A percentile compares a stretch with the other conserved stretches of the same genome.
These are phyloP conservation scores for Drosophila yakuba DNA, from an alignment of 1,140 invertebrate genomes.

Conservation along the genomic window DNA sequence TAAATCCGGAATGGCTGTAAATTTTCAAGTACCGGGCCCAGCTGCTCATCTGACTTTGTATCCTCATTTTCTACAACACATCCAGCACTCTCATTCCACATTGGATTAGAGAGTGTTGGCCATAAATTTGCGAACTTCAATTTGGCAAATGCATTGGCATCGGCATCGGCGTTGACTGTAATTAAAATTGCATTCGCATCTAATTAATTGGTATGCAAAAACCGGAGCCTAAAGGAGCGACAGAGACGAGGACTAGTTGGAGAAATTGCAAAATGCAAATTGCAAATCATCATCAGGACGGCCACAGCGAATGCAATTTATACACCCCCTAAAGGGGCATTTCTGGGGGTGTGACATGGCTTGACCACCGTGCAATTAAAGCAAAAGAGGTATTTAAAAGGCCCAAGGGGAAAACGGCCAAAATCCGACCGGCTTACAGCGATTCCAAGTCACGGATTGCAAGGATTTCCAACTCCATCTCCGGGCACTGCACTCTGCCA, in stretches of 20 bases:
- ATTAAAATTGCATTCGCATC: slow-evolving; percentile 85
- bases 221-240: slow-evolving; percentile 39
- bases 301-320: slow-evolving; percentile 45
- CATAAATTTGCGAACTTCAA: slow-evolving; percentile 73
- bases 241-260: slow-evolving; percentile 56
- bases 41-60: neutral
- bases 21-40: neutral
- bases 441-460: slow-evolving; percentile 64
- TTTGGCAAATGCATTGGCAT: slow-evolving; percentile 65
- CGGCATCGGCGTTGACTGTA: slow-evolving; percentile 59
- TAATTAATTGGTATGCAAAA: slow-evolving; percentile 85
- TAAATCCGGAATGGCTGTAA: neutral
- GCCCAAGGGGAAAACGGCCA: slow-evolving; percentile 55
- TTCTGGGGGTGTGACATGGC: slow-evolving; percentile 15
- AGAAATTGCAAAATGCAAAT: slow-evolving; percentile 72
- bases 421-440: slow-evolving; percentile 55
- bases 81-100: slow-evolving; percentile 16
- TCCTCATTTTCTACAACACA: neutral
- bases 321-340: slow-evolving; percentile 14
- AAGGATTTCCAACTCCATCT: slow-evolving; percentile 54
- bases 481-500: slow-evolving; percentile 18
- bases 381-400: slow-evolving; percentile 63
- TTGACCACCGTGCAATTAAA: slow-evolving; percentile 60
- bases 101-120: slow-evolving; percentile 22
- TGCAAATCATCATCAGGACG: slow-evolving; percentile 47